These are phyloP conservation scores for Hypercompe scribonia DNA, from an alignment of 2,888 invertebrate genomes.

Conservation along the genomic window DNA sequence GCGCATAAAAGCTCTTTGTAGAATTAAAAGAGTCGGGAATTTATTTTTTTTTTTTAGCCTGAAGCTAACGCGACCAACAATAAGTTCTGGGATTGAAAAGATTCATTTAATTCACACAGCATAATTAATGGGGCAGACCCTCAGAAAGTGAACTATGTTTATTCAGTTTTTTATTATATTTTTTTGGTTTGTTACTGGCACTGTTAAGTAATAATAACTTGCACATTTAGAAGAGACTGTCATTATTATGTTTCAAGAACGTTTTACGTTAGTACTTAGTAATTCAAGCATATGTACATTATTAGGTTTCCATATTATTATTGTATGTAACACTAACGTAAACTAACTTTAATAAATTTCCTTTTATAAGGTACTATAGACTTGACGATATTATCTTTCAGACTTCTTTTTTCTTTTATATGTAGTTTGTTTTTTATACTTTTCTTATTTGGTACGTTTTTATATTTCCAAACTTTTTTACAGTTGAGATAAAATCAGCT, in stretches of 20 bases:
- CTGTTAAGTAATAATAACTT: background rate
- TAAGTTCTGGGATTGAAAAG: constrained; percentile 35
- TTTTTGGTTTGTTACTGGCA: background rate
- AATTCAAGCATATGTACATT: background rate
- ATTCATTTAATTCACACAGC: constrained; percentile 41
- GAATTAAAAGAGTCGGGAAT: constrained; percentile 59
- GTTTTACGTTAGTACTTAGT: background rate
- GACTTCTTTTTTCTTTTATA: background rate
- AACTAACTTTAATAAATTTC: background rate
- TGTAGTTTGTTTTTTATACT: background rate
- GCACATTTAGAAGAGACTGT: background rate
- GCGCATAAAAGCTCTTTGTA: constrained; percentile 55
- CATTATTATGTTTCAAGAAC: background rate
- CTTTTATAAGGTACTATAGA: background rate
- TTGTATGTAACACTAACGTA: background rate
- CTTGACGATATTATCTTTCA: background rate
- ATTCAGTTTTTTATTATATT: background rate
- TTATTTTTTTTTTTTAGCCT: constrained; percentile 66
- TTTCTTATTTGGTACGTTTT: background rate
- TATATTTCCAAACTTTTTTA: background rate
- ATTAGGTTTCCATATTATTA: background rate
- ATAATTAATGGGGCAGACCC: constrained; percentile 24
- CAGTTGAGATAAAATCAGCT: background rate
- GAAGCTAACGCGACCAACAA: constrained; percentile 49
- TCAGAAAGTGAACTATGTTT: background rate